A percentile compares a stretch with the other conserved stretches of the same genome.
These are phyloP conservation scores for Ptychadena robeensis DNA, from an alignment of 2,797 vertebrate genomes.

Conservation along the genomic window DNA sequence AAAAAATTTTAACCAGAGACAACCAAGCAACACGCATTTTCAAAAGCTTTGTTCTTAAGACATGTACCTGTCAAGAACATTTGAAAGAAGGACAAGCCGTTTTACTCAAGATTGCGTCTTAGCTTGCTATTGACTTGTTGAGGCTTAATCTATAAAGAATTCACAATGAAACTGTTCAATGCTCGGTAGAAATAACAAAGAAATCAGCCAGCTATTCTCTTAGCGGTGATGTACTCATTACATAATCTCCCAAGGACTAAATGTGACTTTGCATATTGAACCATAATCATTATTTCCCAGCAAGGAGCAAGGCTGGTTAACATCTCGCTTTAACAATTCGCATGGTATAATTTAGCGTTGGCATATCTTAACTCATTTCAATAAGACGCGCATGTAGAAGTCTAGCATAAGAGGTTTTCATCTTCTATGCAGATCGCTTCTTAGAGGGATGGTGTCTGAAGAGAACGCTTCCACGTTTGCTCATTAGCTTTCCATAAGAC, in stretches of 20 bases:
- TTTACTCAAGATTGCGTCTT: not conserved
- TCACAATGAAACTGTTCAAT: conserved; percentile 29
- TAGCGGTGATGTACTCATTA: conserved; percentile 46
- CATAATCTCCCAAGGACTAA: conserved; percentile 33
- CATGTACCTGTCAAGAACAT: not conserved
- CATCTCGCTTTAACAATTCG: conserved; percentile 33
- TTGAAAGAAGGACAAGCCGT: not conserved
- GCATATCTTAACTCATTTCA: conserved; percentile 53
- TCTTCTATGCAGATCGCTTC: conserved; percentile 71
- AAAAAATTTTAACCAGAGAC: not conserved
- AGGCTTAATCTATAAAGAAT: conserved; percentile 16
- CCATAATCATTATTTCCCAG: conserved; percentile 42
- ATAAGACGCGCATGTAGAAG: conserved; percentile 33
- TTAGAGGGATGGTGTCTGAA: conserved; percentile 73
- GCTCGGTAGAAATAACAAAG: conserved; percentile 38
- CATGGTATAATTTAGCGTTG: conserved; percentile 40
- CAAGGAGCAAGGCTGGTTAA: conserved; percentile 35
- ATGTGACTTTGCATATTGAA: conserved; percentile 52
- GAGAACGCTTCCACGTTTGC: conserved; percentile 72
- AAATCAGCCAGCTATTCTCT: conserved; percentile 28
- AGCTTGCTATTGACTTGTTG: conserved; percentile 1
- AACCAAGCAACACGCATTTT: not conserved
- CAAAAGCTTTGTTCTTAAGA: not conserved
- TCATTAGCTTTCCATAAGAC: conserved; percentile 77
- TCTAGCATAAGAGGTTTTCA: conserved; percentile 60